These are phyloP conservation scores for Trochalopteron elliotii DNA, from an alignment of 2,113 vertebrate genomes.

Conservation along the genomic window DNA sequence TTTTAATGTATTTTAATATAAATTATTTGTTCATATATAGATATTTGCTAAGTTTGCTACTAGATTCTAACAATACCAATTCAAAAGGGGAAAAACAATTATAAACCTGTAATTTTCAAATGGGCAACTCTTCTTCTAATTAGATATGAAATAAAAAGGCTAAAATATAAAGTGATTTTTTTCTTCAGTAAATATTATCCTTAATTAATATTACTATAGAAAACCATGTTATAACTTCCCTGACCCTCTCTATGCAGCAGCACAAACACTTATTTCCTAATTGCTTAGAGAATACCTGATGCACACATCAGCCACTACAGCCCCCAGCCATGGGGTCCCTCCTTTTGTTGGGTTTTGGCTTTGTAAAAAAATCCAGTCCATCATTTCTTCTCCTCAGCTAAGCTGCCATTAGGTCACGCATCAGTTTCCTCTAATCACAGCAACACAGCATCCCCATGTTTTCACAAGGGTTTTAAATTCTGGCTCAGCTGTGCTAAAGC, in stretches of 20 bases:
- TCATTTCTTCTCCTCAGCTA: not conserved
- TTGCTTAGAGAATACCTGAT: not conserved
- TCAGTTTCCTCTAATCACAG: conserved; percentile 6
- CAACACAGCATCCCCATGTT: not conserved
- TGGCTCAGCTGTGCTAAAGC: conserved; percentile 1
- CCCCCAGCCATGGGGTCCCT: not conserved
- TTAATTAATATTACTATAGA: not conserved
- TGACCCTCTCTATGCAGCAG: not conserved
- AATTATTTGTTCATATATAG: not conserved
- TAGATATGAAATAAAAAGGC: not conserved
- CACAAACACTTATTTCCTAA: not conserved
- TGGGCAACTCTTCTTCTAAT: not conserved
- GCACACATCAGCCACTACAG: not conserved
- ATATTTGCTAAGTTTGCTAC: not conserved
- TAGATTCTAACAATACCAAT: not conserved
- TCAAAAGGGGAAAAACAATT: not conserved
- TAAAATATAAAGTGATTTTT: not conserved
- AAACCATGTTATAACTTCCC: not conserved
- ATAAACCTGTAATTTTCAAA: not conserved
- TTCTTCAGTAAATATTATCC: not conserved
- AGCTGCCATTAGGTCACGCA: not conserved
- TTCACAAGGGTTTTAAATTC: not conserved
- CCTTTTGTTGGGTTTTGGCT: not conserved
- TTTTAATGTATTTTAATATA: not conserved
- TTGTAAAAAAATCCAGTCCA: not conserved